A percentile compares a stretch with the other conserved stretches of the same genome.
Conservation (phyloP, 2,888 invertebrate species). For the Antitype chi region DNA sequence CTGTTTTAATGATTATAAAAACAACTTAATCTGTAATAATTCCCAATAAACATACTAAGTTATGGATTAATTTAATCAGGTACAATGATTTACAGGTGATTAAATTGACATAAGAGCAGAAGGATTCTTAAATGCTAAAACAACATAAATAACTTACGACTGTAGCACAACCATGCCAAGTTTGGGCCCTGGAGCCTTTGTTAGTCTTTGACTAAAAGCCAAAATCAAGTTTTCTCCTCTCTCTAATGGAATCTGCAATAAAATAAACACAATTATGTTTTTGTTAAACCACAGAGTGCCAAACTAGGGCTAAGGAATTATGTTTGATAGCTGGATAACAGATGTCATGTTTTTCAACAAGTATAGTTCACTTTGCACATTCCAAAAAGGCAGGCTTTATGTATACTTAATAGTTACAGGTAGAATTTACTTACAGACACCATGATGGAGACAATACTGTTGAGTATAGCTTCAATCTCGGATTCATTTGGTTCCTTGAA, state of each 20-base stretch:
- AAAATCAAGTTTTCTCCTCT: conserved; percentile 96
- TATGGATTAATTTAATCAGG: background rate
- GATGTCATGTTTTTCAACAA: background rate
- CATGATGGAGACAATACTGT: conserved; percentile 99
- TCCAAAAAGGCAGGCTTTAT: background rate
- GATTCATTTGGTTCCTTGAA: conserved; percentile 96
- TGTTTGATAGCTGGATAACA: background rate
- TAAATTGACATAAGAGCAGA: background rate
- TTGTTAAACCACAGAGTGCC: background rate
- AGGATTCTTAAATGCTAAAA: background rate
- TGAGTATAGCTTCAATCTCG: conserved; percentile 98
- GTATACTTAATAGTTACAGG: background rate
- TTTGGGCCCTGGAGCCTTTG: conserved; percentile 95
- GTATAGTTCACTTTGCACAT: background rate
- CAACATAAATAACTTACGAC: conserved; percentile 92
- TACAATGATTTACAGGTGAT: background rate
- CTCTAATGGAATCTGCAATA: conserved; percentile 94
- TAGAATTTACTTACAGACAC: conserved; percentile 92
- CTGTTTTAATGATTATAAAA: background rate
- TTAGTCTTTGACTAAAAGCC: conserved; percentile 97
- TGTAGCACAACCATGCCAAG: conserved; percentile 95
- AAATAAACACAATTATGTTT: background rate
- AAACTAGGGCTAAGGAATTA: background rate
- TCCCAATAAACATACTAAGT: background rate
- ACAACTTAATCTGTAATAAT: background rate